Evolutionary conservation across 2,888 invertebrate genomes (phyloP).

Genomic region (Hofmannophila pseudospretella): DNA sequence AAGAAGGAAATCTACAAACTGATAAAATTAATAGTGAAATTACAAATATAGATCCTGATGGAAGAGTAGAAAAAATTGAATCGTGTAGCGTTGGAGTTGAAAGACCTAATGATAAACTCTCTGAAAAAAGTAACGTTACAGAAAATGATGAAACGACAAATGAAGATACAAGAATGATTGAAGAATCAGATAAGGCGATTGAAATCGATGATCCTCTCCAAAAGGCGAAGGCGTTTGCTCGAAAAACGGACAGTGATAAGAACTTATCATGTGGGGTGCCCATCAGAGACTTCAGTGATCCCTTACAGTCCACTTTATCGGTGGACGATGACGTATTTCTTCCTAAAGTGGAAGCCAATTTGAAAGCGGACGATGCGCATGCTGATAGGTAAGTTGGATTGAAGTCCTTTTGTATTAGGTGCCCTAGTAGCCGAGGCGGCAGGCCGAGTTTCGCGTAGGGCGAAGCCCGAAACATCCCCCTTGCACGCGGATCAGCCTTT

Average conservation of each 20-base stretch:
- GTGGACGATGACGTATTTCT: conserved; percentile 68
- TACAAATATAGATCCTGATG: background rate
- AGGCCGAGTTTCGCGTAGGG: no score
- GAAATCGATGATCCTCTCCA: conserved; percentile 37
- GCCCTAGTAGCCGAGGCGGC: no score
- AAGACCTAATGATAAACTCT: no score
- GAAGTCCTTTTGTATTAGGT: no score
- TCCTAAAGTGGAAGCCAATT: conserved; percentile 54
- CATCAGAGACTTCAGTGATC: conserved; percentile 90
- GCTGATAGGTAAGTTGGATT: conserved; percentile 52
- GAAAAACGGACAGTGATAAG: conserved; percentile 57
- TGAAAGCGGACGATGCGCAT: conserved; percentile 54
- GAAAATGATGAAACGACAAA: conserved; percentile 6
- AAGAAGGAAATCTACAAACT: no score
- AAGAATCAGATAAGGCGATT: background rate
- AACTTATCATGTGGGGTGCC: conserved; percentile 69
- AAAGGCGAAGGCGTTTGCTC: conserved; percentile 36
- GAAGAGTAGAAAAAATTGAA: background rate
- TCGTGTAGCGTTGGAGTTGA: no score
- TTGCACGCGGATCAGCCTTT: no score
- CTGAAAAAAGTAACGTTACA: no score
- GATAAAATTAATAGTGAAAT: background rate
- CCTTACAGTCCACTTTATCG: conserved; percentile 79
- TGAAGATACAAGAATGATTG: conserved; percentile 4
- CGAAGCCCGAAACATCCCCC: no score